Percentiles rank a stretch among this genome's conserved stretches.
Conservation (phyloP, 2,888 invertebrate genomes). For the Nasonovia ribisnigri region DNA sequence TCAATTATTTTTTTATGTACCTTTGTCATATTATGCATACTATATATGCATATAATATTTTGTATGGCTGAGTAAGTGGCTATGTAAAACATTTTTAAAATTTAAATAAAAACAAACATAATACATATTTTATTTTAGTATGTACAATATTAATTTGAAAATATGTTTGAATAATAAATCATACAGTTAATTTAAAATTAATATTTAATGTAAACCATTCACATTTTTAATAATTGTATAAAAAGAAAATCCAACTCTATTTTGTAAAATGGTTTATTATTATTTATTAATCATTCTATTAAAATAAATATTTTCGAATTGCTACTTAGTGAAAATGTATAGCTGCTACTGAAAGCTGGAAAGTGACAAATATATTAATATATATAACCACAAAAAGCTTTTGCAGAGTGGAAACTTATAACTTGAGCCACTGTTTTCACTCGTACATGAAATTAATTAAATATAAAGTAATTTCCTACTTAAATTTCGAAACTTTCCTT, state of each 20-base stretch:
- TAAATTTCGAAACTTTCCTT: slow-evolving; percentile 27
- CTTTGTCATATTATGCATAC: background rate
- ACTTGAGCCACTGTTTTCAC: slow-evolving; percentile 24
- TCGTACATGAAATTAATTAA: slow-evolving; percentile 51
- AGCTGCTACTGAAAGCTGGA: slow-evolving; percentile 9
- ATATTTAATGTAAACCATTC: background rate
- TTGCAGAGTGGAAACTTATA: slow-evolving; percentile 17
- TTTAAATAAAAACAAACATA: background rate
- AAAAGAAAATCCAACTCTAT: background rate
- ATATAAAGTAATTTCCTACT: slow-evolving; percentile 37
- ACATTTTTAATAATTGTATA: background rate
- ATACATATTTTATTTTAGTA: background rate
- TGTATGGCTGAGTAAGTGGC: background rate
- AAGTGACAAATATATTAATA: slow-evolving; percentile 42
- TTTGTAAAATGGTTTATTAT: background rate
- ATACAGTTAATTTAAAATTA: background rate
- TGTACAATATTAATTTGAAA: background rate
- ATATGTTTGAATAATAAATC: background rate
- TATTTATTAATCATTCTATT: slow-evolving; percentile 33
- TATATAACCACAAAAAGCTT: slow-evolving; percentile 47
- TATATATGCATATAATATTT: background rate
- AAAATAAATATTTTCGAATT: slow-evolving; percentile 9
- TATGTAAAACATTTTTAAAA: background rate
- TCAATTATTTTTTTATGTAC: background rate
- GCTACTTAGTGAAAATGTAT: slow-evolving; percentile 18